Evolutionary conservation across 2,113 vertebrate genomes (phyloP).

Genomic region (Lepus timidus): DNA sequence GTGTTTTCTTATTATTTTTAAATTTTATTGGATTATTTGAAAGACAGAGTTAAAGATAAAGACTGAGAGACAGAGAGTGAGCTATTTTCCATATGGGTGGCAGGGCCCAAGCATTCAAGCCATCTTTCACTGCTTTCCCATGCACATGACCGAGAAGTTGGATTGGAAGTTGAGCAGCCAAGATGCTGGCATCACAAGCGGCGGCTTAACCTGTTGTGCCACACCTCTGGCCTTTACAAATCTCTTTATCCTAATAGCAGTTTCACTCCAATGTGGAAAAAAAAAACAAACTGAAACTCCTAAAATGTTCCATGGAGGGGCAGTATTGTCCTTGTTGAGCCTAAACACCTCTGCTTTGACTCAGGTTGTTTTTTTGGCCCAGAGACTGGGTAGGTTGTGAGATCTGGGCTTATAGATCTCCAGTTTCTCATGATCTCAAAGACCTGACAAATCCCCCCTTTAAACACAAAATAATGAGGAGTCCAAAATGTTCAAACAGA

Average conservation of each 20-base stretch:
- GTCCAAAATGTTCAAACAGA: slow-evolving; percentile 59
- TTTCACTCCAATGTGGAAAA: slow-evolving; percentile 25
- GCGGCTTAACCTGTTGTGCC: too few relatives aligned
- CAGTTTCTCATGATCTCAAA: slow-evolving; percentile 41
- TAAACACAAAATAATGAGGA: slow-evolving; percentile 41
- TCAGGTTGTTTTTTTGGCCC: not conserved
- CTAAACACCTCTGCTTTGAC: not conserved
- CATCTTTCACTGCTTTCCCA: too few relatives aligned
- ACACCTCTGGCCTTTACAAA: too few relatives aligned
- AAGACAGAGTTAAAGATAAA: too few relatives aligned
- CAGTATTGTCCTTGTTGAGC: slow-evolving; percentile 16
- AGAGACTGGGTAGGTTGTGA: slow-evolving; percentile 7
- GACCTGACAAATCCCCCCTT: slow-evolving; percentile 29
- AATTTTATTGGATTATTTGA: too few relatives aligned
- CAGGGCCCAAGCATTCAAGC: too few relatives aligned
- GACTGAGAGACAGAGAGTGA: too few relatives aligned
- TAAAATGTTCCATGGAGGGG: slow-evolving; percentile 25
- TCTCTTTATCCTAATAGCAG: slow-evolving; percentile 38
- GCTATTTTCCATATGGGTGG: too few relatives aligned
- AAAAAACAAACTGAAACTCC: not conserved
- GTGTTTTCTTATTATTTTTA: not conserved
- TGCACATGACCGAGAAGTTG: too few relatives aligned
- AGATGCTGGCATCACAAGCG: too few relatives aligned
- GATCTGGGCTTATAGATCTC: slow-evolving; percentile 10
- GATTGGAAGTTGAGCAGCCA: too few relatives aligned